Conservation (phyloP, 2,797 vertebrate species). For the Pteronotus mesoamericanus region DNA sequence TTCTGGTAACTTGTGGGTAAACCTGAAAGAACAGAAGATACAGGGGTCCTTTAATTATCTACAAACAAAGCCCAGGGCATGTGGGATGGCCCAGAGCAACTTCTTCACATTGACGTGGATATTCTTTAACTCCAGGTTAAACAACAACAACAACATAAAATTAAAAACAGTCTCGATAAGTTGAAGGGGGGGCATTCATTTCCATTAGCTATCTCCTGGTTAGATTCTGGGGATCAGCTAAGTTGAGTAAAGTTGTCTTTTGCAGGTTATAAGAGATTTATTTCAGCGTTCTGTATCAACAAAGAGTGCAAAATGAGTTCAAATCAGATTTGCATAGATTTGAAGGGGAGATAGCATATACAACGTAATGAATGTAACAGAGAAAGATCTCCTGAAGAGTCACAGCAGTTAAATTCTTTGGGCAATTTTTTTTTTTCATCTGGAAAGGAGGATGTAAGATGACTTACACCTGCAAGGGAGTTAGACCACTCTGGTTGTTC, state of each 20-base stretch:
- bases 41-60: conserved; percentile 55
- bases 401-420: conserved; percentile 5
- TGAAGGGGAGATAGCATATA: background rate
- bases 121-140: conserved; percentile 32
- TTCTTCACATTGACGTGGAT: conserved; percentile 52
- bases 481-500: background rate
- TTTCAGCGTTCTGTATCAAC: conserved; percentile 18
- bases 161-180: background rate
- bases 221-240: background rate
- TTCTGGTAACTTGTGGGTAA: conserved; percentile 43
- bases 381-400: conserved; percentile 25
- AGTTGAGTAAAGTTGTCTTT: background rate
- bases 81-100: conserved; percentile 42
- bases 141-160: conserved; percentile 11
- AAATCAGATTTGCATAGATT: background rate
- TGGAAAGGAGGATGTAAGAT: background rate
- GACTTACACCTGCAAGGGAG: background rate
- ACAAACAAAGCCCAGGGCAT: conserved; percentile 22
- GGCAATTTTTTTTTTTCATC: background rate
- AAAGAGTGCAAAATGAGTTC: background rate
- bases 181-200: background rate
- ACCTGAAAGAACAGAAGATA: conserved; percentile 33
- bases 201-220: background rate
- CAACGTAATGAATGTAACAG: conserved; percentile 6
- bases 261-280: conserved; percentile 28